A percentile compares a stretch with the other conserved stretches of the same genome.
Evolutionary conservation across 2,888 invertebrate species (phyloP).

Genomic region (Orthonevra nobilis): DNA sequence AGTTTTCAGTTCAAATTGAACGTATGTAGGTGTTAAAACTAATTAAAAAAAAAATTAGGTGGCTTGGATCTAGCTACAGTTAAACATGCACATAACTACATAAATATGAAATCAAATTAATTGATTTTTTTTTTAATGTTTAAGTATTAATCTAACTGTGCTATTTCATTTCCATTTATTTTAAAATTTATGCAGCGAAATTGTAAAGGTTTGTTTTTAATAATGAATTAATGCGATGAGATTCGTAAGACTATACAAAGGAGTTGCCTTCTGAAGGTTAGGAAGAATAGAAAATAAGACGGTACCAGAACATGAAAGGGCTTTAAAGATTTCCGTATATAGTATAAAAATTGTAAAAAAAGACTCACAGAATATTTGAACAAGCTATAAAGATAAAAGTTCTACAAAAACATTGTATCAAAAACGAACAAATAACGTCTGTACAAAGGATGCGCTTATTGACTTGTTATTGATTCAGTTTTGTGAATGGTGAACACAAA

Average conservation of each 20-base stretch:
- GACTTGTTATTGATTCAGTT: too few species aligned
- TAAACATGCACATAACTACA: slow-evolving; percentile 25
- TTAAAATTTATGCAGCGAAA: slow-evolving; percentile 3
- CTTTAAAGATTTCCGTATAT: too few species aligned
- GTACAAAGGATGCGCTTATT: too few species aligned
- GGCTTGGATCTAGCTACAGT: slow-evolving; percentile 11
- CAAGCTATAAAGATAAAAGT: too few species aligned
- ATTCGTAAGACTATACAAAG: slow-evolving; percentile 25
- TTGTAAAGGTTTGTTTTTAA: slow-evolving; percentile 2
- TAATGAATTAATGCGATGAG: slow-evolving; percentile 25
- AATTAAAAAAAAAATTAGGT: slow-evolving; percentile 9
- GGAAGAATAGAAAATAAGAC: background rate
- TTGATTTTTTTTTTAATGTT: background rate
- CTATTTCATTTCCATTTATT: background rate
- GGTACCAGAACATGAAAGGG: too few species aligned
- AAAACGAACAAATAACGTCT: too few species aligned
- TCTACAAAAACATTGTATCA: too few species aligned
- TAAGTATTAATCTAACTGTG: slow-evolving; percentile 10
- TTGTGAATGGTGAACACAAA: too few species aligned
- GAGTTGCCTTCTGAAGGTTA: slow-evolving; percentile 6
- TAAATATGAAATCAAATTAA: background rate
- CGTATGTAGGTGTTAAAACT: slow-evolving; percentile 26
- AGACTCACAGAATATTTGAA: too few species aligned
- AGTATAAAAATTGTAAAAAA: too few species aligned
- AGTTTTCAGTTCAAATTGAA: slow-evolving; percentile 31